Percentiles rank a stretch among this genome's conserved stretches.
Evolutionary conservation across 2,113 vertebrate species (phyloP).

Genomic region (Microcebus jonahi): DNA sequence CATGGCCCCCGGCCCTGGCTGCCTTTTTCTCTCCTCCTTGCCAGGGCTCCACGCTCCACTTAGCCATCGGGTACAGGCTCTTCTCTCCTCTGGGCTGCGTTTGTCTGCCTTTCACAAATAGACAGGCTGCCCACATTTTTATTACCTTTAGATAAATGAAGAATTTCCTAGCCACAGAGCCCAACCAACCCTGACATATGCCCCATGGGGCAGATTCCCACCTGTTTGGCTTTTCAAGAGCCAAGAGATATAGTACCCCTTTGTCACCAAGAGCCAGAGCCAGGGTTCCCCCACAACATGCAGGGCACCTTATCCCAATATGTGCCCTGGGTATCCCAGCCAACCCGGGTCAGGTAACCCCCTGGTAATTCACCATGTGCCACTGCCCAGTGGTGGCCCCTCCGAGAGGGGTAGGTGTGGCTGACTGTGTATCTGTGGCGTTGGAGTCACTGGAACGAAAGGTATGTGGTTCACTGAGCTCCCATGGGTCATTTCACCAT

Average conservation of each 20-base stretch:
- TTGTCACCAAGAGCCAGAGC: not conserved
- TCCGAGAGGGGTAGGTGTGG: not conserved
- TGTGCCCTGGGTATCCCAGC: not conserved
- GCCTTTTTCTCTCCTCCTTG: not conserved
- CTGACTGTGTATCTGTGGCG: not conserved
- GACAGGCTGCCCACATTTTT: conserved; percentile 4
- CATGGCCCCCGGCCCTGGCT: conserved; percentile 58
- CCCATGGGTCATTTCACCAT: not conserved
- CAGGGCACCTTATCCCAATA: not conserved
- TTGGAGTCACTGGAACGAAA: conserved; percentile 1
- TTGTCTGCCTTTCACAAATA: conserved; percentile 62
- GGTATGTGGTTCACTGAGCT: not conserved
- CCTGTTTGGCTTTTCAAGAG: conserved; percentile 9
- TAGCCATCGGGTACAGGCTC: conserved; percentile 53
- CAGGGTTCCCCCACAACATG: not conserved
- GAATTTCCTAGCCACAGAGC: conserved; percentile 51
- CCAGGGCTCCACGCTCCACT: conserved; percentile 71
- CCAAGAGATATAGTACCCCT: not conserved
- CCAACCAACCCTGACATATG: not conserved
- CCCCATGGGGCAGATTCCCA: not conserved
- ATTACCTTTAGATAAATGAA: conserved; percentile 68
- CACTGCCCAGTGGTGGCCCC: not conserved
- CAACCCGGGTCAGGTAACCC: not conserved
- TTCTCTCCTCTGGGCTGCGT: conserved; percentile 18
- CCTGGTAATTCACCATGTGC: not conserved